Evolutionary conservation across 2,797 vertebrate species (phyloP).

Genomic region (Melanotaenia pygmaea): DNA sequence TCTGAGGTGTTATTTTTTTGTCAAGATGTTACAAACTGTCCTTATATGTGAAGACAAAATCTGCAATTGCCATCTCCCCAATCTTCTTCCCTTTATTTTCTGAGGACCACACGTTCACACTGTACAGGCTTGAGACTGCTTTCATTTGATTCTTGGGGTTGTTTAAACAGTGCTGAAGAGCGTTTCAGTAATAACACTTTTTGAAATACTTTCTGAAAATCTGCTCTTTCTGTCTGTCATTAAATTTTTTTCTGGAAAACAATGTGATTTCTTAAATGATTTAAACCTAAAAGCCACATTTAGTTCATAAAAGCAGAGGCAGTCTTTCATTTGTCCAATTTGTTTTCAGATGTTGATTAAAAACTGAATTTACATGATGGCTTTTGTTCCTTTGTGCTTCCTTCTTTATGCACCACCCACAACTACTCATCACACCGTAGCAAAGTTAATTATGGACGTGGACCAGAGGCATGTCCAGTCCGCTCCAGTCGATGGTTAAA

Average conservation of each 20-base stretch:
- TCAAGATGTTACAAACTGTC: slow-evolving; percentile 24
- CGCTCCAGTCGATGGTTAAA: slow-evolving; percentile 20
- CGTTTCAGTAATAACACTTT: slow-evolving; percentile 56
- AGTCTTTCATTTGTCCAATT: slow-evolving; percentile 74
- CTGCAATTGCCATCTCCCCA: slow-evolving; percentile 48
- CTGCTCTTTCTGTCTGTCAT: slow-evolving; percentile 65
- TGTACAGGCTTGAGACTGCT: slow-evolving; percentile 58
- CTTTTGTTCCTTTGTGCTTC: slow-evolving; percentile 19
- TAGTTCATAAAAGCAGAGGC: slow-evolving; percentile 67
- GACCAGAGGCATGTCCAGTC: background rate
- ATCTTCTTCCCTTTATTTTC: slow-evolving; percentile 50
- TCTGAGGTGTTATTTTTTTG: slow-evolving; percentile 5
- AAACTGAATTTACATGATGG: slow-evolving; percentile 74
- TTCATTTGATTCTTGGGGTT: slow-evolving; percentile 54
- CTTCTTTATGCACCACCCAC: slow-evolving; percentile 8
- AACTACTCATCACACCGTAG: background rate
- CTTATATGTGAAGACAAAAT: slow-evolving; percentile 26
- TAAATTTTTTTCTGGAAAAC: slow-evolving; percentile 41
- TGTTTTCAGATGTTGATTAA: slow-evolving; percentile 78
- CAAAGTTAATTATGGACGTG: background rate
- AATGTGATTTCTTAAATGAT: slow-evolving; percentile 76
- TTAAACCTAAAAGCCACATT: slow-evolving; percentile 63
- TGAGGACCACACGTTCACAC: slow-evolving; percentile 66
- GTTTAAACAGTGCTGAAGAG: slow-evolving; percentile 36
- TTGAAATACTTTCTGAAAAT: slow-evolving; percentile 63